phyloP scores from a whole-genome alignment of 2,888 invertebrate genomes.

The Agonum fuliginosum region DNA sequence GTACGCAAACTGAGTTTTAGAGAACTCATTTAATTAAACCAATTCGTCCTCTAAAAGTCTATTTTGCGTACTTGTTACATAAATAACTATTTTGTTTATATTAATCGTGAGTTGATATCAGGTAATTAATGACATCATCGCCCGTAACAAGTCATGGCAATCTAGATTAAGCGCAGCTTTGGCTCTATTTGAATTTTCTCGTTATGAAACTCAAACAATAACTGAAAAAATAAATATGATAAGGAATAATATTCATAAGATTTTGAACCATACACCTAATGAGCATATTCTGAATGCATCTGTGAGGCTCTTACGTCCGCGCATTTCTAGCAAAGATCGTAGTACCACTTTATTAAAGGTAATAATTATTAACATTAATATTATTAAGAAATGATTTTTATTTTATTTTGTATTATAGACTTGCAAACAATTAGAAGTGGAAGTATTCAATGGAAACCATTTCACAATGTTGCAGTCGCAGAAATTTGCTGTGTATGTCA shows the following conservation, averaged over 20 bases:
- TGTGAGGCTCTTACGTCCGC: slow-evolving; percentile 2
- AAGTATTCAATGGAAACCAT: slow-evolving; percentile 83
- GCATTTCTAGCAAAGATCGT: slow-evolving; percentile 10
- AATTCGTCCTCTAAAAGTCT: too few relatives aligned
- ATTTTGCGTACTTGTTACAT: too few relatives aligned
- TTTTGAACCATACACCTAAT: not conserved
- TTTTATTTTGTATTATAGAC: slow-evolving; percentile 73
- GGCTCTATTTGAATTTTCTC: not conserved
- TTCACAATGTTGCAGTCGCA: slow-evolving; percentile 80
- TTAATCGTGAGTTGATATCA: not conserved
- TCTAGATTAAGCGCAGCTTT: not conserved
- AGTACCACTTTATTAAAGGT: slow-evolving; percentile 2
- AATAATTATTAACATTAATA: slow-evolving; percentile 14
- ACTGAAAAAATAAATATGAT: not conserved
- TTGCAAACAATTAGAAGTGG: slow-evolving; percentile 77
- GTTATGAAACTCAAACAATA: not conserved
- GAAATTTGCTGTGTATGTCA: slow-evolving; percentile 79
- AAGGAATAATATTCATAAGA: not conserved
- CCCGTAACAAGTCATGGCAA: not conserved
- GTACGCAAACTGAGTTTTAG: too few relatives aligned
- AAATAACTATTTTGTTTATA: not conserved
- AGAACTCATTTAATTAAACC: too few relatives aligned
- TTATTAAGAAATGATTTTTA: slow-evolving; percentile 40
- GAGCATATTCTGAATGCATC: not conserved
- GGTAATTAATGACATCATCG: not conserved